These are phyloP conservation scores for Hestina assimilis DNA, from an alignment of 1,140 invertebrate species.

Conservation along the genomic window DNA sequence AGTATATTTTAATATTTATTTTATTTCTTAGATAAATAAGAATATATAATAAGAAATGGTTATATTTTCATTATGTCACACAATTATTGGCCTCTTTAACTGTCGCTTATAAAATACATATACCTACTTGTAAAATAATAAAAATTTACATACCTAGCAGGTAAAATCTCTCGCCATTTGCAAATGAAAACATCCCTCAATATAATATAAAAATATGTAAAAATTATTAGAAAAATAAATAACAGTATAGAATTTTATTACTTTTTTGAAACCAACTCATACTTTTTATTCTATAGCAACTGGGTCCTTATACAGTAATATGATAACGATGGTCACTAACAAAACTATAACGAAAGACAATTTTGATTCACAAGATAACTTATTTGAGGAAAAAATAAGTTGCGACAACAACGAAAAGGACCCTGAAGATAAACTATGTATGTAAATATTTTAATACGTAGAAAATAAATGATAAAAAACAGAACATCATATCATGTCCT, in stretches of 20 bases:
- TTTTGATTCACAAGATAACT: constrained; percentile 6
- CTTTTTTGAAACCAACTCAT: background rate
- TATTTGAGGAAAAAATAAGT: constrained; percentile 22
- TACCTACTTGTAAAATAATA: no score
- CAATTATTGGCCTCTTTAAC: no score
- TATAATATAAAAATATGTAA: no score
- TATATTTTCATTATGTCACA: no score
- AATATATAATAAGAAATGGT: no score
- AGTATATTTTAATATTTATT: constrained; percentile 12
- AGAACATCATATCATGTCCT: no score
- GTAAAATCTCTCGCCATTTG: no score
- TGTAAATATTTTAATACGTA: constrained; percentile 28
- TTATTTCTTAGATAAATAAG: background rate
- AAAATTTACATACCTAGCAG: no score
- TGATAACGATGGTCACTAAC: constrained; percentile 47
- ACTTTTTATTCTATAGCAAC: constrained; percentile 27
- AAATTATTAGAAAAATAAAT: no score
- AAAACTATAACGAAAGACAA: constrained; percentile 13
- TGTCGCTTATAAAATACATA: no score
- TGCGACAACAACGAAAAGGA: constrained; percentile 20
- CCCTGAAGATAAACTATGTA: constrained; percentile 7
- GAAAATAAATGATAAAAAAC: constrained; percentile 13
- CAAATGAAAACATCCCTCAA: no score
- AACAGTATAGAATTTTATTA: background rate
- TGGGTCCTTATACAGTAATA: constrained; percentile 36